Evolutionary conservation across 2,797 vertebrate species (phyloP).

Genomic region (Sebastes diploproa): DNA sequence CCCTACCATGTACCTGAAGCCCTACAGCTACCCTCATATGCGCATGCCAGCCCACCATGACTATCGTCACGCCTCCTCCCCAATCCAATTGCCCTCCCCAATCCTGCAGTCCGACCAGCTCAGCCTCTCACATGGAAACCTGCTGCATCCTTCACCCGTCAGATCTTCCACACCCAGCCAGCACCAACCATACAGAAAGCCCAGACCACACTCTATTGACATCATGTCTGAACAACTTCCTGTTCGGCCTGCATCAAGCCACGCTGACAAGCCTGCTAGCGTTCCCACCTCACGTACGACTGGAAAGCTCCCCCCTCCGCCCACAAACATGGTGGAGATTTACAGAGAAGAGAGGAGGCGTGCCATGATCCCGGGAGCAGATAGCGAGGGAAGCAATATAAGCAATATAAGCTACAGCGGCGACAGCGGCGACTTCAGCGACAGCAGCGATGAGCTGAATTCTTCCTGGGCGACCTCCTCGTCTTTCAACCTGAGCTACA

Average conservation of each 20-base stretch:
- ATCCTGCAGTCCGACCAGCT: conserved; percentile 47
- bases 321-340: conserved; percentile 61
- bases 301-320: background rate
- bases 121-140: conserved; percentile 68
- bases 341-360: background rate
- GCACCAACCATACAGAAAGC: background rate
- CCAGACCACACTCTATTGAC: conserved; percentile 60
- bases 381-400: conserved; percentile 13
- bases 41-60: conserved; percentile 48
- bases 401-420: conserved; percentile 43
- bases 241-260: background rate
- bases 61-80: conserved; percentile 6
- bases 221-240: background rate
- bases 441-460: conserved; percentile 44
- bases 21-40: conserved; percentile 77
- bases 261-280: accelerated
- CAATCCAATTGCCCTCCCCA: conserved; percentile 10
- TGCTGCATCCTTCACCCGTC: background rate
- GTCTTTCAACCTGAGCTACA: conserved; percentile 1
- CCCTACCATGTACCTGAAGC: conserved; percentile 86
- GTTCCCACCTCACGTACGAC: accelerated
- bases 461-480: conserved; percentile 9
- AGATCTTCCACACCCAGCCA: background rate
- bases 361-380: background rate
- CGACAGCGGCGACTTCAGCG: conserved; percentile 17